These are phyloP conservation scores for Troides oblongomaculatus DNA, from an alignment of 2,888 invertebrate genomes.

Conservation along the genomic window DNA sequence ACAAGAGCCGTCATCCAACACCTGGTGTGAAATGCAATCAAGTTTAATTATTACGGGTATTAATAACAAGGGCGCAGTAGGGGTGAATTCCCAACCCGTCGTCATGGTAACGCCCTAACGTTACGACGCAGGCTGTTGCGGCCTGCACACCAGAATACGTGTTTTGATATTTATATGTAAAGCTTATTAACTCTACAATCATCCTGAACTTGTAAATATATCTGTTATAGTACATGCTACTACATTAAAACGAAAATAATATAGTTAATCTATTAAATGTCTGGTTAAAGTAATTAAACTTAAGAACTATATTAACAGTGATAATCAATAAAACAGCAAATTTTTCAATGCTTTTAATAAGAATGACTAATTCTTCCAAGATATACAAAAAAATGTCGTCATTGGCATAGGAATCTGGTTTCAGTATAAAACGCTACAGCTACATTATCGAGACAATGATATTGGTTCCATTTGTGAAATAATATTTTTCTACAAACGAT, in stretches of 20 bases:
- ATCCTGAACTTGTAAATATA: constrained; percentile 39
- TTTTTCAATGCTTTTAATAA: constrained; percentile 59
- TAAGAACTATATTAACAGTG: neutral
- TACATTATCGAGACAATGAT: constrained; percentile 41
- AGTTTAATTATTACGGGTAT: constrained; percentile 79
- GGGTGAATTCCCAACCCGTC: constrained; percentile 63
- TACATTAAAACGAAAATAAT: too few species aligned
- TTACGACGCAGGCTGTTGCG: constrained; percentile 65
- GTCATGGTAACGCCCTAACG: constrained; percentile 71
- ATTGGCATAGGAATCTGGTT: constrained; percentile 51
- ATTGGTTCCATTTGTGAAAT: constrained; percentile 40
- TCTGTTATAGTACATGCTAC: neutral
- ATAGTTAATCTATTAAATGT: too few species aligned
- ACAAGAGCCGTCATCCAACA: constrained; percentile 72
- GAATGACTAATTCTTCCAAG: constrained; percentile 49
- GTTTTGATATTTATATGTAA: constrained; percentile 71
- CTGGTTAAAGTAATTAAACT: neutral
- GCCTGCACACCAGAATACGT: constrained; percentile 57
- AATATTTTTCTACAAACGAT: constrained; percentile 54
- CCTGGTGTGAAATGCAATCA: constrained; percentile 80
- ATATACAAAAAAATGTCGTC: constrained; percentile 52
- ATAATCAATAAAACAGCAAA: constrained; percentile 41
- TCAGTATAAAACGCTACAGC: constrained; percentile 59
- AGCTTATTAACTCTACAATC: constrained; percentile 74
- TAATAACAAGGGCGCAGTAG: constrained; percentile 78